A percentile compares a stretch with the other conserved stretches of the same genome.
These are phyloP conservation scores for Sericinus montela DNA, from an alignment of 2,888 invertebrate genomes.

Conservation along the genomic window DNA sequence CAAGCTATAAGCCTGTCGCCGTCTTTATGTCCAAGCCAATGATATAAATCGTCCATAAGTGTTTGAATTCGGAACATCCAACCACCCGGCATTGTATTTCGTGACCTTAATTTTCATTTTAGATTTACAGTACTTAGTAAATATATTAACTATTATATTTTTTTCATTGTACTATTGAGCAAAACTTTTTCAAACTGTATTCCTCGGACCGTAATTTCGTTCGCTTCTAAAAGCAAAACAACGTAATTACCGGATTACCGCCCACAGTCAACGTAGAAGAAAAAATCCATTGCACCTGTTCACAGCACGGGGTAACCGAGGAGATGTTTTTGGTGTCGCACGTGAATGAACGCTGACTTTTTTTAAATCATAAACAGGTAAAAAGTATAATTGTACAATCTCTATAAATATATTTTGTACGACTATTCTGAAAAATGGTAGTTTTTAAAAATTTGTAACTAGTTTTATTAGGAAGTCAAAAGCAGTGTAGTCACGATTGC, in stretches of 20 bases:
- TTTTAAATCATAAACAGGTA: constrained; percentile 2
- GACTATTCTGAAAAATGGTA: background rate
- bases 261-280: constrained; percentile 5
- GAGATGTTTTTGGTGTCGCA: constrained; percentile 16
- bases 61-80: too few species aligned
- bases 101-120: too few species aligned
- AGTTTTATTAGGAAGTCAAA: background rate
- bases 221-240: background rate
- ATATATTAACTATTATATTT: too few species aligned
- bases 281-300: constrained; percentile 3
- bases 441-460: constrained; percentile 3
- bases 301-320: constrained; percentile 17
- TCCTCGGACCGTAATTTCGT: too few species aligned
- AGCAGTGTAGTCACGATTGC: too few species aligned
- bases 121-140: too few species aligned
- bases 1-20: too few species aligned
- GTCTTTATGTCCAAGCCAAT: too few species aligned
- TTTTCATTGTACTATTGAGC: too few species aligned
- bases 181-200: too few species aligned
- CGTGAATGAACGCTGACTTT: constrained; percentile 11
- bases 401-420: background rate
- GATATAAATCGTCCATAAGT: too few species aligned
- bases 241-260: background rate
- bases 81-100: too few species aligned
- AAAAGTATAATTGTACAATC: constrained; percentile 2